Conservation (phyloP, 92 coral and sea anemone species). For the Parazoanthus swiftii region DNA sequence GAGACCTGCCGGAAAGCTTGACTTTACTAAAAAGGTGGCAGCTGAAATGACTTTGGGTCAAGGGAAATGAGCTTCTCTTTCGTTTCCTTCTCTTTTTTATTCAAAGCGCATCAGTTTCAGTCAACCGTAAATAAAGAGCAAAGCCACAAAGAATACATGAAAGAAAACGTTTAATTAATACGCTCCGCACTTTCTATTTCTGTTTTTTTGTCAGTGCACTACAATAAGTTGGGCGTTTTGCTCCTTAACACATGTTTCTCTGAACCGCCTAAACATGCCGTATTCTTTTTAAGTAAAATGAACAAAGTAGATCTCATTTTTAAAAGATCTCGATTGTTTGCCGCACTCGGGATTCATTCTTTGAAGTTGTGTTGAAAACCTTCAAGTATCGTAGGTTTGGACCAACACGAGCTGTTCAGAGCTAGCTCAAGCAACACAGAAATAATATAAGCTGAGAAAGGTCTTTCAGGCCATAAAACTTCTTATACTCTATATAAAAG, state of each 20-base stretch:
- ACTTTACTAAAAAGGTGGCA: neutral
- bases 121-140: neutral
- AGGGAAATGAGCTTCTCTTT: neutral
- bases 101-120: slow-evolving; percentile 12
- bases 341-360: neutral
- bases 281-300: neutral
- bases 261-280: neutral
- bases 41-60: slow-evolving; percentile 2
- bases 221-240: neutral
- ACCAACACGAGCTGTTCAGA: neutral
- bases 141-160: neutral
- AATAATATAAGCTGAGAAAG: neutral
- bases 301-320: neutral
- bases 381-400: neutral
- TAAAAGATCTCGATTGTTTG: neutral
- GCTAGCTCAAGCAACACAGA: neutral
- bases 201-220: neutral
- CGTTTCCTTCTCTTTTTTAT: slow-evolving; percentile 15
- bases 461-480: neutral
- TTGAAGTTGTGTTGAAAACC: neutral
- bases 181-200: neutral
- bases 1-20: slow-evolving; percentile 8
- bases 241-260: neutral
- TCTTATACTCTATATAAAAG: neutral
- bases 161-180: neutral